These are phyloP conservation scores for Zosterops borbonicus DNA, from an alignment of 2,113 vertebrate genomes.

Conservation along the genomic window DNA sequence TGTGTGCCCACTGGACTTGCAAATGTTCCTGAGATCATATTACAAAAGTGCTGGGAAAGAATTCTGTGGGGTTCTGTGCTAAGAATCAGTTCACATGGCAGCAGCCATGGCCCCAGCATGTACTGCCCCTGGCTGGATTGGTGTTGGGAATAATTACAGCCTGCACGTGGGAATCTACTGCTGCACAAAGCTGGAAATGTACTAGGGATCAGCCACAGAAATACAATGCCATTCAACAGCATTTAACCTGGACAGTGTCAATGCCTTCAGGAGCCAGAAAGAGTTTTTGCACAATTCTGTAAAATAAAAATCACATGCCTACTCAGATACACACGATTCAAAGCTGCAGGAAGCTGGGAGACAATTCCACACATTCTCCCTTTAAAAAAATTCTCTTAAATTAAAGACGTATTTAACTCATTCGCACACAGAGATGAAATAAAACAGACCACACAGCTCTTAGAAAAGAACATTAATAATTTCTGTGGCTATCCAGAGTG, in stretches of 20 bases:
- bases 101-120: neutral
- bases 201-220: neutral
- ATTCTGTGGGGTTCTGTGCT: neutral
- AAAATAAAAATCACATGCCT: neutral
- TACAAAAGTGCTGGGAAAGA: neutral
- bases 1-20: neutral
- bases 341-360: neutral
- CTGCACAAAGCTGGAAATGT: neutral
- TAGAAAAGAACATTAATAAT: neutral
- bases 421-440: neutral
- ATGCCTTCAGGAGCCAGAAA: neutral
- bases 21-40: neutral
- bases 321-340: neutral
- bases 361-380: neutral
- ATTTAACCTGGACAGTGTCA: neutral
- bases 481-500: neutral
- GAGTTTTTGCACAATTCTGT: neutral
- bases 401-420: neutral
- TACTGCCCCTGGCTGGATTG: neutral
- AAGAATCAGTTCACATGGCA: neutral
- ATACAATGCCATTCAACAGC: neutral
- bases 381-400: neutral
- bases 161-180: neutral
- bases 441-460: neutral
- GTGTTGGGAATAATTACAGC: neutral